A percentile compares a stretch with the other conserved stretches of the same genome.
Evolutionary conservation across 1,140 invertebrate species (phyloP).

Genomic region (Matsumurasca onukii): DNA sequence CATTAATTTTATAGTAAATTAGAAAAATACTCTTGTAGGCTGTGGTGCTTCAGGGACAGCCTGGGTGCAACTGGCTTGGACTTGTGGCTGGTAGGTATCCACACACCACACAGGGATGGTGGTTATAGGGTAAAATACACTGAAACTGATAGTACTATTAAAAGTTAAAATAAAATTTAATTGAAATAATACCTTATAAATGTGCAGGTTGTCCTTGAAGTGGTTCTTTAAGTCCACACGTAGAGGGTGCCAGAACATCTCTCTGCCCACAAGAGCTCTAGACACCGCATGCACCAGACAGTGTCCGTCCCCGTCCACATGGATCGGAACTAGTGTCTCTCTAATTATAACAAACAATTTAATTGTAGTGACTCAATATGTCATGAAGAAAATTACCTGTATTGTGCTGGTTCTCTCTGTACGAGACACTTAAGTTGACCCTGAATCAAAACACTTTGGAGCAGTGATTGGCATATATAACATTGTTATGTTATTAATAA

Average conservation of each 20-base stretch:
- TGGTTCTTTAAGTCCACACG: constrained; percentile 50
- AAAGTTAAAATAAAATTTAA: background rate
- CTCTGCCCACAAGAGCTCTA: constrained; percentile 52
- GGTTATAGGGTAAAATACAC: too few relatives aligned
- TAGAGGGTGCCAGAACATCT: constrained; percentile 55
- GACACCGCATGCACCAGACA: constrained; percentile 56
- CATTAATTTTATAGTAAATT: too few relatives aligned
- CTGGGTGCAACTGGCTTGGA: too few relatives aligned
- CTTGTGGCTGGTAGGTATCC: too few relatives aligned
- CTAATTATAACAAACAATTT: constrained; percentile 37
- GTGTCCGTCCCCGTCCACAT: constrained; percentile 56
- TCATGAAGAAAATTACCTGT: background rate
- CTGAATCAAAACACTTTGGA: too few relatives aligned
- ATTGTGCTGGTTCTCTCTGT: background rate
- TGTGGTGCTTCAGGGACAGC: too few relatives aligned
- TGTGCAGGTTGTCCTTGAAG: constrained; percentile 47
- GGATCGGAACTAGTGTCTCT: constrained; percentile 51
- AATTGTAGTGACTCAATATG: background rate
- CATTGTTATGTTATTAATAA: too few relatives aligned
- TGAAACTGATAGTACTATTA: background rate
- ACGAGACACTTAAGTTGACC: background rate
- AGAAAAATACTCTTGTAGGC: too few relatives aligned
- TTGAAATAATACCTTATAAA: constrained; percentile 47
- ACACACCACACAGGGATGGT: too few relatives aligned
- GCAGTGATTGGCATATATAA: too few relatives aligned